Evolutionary conservation across 1,140 invertebrate species (phyloP).

Genomic region (Andrena cerasifolii): DNA sequence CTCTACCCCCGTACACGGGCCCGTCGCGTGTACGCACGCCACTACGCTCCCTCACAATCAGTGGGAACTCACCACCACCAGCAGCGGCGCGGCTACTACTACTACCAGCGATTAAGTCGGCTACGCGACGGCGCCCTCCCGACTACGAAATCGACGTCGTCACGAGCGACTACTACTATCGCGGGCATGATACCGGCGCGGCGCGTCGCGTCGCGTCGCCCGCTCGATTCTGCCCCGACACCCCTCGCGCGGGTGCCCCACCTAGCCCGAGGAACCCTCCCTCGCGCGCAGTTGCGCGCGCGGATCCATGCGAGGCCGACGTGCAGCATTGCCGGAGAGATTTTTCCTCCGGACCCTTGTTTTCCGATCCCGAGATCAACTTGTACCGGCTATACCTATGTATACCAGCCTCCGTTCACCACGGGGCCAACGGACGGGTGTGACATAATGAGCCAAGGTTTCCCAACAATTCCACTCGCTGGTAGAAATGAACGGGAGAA

Average conservation of each 20-base stretch:
- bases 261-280: conserved; percentile 1
- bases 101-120: conserved; percentile 52
- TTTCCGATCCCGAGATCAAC: no score
- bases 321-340: not conserved
- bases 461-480: no score
- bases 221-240: conserved; percentile 55
- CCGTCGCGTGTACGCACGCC: conserved; percentile 43
- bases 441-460: no score
- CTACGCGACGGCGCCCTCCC: conserved; percentile 52
- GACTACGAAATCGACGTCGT: conserved; percentile 56
- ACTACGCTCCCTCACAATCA: no score
- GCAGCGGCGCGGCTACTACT: conserved; percentile 27
- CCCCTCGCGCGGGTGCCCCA: conserved; percentile 6
- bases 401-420: no score
- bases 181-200: conserved; percentile 37
- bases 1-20: conserved; percentile 29
- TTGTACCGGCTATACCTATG: no score
- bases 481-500: no score
- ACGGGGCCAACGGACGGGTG: no score
- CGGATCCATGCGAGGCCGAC: conserved; percentile 32
- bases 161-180: conserved; percentile 49
- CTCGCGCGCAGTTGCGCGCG: conserved; percentile 33
- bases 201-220: conserved; percentile 29
- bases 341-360: conserved; percentile 19
- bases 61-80: conserved; percentile 33